Conservation (phyloP, 2,797 vertebrate genomes). For the Bradypodion ventrale region DNA sequence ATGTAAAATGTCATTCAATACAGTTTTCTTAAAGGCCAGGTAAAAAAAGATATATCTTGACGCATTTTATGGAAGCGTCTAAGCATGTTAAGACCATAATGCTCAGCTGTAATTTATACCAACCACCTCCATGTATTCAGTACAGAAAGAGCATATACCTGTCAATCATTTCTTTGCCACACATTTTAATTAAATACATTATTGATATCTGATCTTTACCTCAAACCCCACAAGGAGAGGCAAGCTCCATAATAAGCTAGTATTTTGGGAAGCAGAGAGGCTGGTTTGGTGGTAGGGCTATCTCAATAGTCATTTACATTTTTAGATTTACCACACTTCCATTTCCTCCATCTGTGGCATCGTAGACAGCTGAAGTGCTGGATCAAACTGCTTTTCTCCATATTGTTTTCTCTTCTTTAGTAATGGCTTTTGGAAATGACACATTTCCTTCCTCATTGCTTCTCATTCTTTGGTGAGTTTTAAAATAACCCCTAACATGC, state of each 20-base stretch:
- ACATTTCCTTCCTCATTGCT: constrained; percentile 56
- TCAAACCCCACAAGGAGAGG: not conserved
- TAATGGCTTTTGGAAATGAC: constrained; percentile 47
- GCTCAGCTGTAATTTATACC: not conserved
- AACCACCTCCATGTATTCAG: not conserved
- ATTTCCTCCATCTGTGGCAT: constrained; percentile 17
- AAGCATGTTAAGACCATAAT: not conserved
- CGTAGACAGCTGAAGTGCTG: not conserved
- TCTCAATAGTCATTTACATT: not conserved
- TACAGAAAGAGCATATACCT: not conserved
- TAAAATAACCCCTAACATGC: constrained; percentile 17
- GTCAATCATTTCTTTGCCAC: not conserved
- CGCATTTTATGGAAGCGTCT: not conserved
- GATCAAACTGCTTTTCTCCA: constrained; percentile 29
- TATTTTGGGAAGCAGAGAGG: constrained; percentile 1
- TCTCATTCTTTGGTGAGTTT: not conserved
- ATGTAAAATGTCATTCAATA: not conserved
- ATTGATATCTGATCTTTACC: not conserved
- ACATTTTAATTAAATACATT: not conserved
- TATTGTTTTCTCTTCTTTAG: constrained; percentile 33
- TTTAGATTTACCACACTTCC: not conserved
- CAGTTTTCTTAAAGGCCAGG: too few relatives aligned
- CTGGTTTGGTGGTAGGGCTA: not conserved
- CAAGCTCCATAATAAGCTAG: not conserved
- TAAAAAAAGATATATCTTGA: too few relatives aligned